Evolutionary conservation across 2,113 vertebrate species (phyloP), one percentile per base, ranked within the genome.

Genomic region (Hydrolagus affinis): DNA sequence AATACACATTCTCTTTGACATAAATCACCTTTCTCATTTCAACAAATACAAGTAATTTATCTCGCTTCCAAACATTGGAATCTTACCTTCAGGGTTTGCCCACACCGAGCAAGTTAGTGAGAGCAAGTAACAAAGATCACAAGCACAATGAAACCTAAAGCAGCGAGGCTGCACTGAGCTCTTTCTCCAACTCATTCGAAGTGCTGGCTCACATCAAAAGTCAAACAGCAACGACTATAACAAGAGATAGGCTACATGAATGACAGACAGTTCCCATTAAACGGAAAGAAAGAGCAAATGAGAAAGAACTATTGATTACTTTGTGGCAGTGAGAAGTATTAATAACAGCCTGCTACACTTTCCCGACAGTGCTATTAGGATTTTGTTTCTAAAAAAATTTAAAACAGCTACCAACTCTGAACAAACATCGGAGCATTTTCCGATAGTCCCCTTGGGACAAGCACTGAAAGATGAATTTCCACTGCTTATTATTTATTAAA

Each of bases 291-390:
- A 74, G 14, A 74, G 30, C 14, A 74, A 17, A 56, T 74, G 72
- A 56, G 17, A 44, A 74, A 74, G 21, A 14, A 78, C 11, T 25
- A 80, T 66, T 12, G 59, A 66, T 64, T 80, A 80, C 30, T 15
- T 80, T 56, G 25, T 78, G 76, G n/a, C n/a, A 62, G 57, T 23
- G 6, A 76, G 32, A 8, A 28, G n/a, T 78, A 78, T 62, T 62
- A 59, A 59, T 60, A 78, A 62, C n/a, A 66, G 17, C 44, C 44
- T 44, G 44, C 44, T 44, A 6, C 3, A 15, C 59, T 62, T 80
- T 80, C 77, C 77, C 15, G 23, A 25, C 77, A 80, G n/a, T 64
- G 77, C 64, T 60, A 66, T 62, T 80, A 66, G 23, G 77, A 64
- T 57, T 66, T 80, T 15, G 77, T 59, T n/a, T n/a, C n/a, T n/a